Conservation (phyloP, 1,140 invertebrate genomes). For the Hycleus phaleratus region DNA sequence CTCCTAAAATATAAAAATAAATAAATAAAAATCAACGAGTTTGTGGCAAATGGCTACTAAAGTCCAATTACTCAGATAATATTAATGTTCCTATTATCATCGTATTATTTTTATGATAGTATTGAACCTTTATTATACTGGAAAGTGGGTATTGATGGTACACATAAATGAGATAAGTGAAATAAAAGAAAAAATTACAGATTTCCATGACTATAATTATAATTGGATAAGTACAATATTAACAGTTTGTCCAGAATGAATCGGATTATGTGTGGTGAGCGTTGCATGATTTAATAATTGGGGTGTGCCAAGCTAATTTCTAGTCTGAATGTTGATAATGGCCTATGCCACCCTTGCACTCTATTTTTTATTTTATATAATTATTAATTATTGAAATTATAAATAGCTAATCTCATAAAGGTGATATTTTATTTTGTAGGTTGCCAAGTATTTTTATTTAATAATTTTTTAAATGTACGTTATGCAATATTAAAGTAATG, state of each 20-base stretch:
- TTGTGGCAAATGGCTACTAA: slow-evolving; percentile 23
- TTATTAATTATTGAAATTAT: background rate
- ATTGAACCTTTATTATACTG: slow-evolving; percentile 15
- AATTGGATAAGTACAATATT: slow-evolving; percentile 13
- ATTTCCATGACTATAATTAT: slow-evolving; percentile 12
- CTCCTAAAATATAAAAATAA: slow-evolving; percentile 13
- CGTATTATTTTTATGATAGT: slow-evolving; percentile 16
- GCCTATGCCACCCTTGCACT: slow-evolving; percentile 17
- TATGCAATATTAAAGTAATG: slow-evolving; percentile 10
- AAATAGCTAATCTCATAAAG: slow-evolving; percentile 16
- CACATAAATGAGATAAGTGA: too few relatives aligned
- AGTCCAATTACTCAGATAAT: slow-evolving; percentile 25
- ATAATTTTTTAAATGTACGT: slow-evolving; percentile 15
- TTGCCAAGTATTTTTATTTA: slow-evolving; percentile 18
- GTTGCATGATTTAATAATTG: slow-evolving; percentile 7
- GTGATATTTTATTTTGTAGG: slow-evolving; percentile 24
- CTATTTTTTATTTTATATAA: slow-evolving; percentile 8
- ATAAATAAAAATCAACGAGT: slow-evolving; percentile 30
- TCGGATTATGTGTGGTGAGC: slow-evolving; percentile 5
- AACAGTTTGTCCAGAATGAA: slow-evolving; percentile 8
- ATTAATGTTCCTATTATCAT: slow-evolving; percentile 23
- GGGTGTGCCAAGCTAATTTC: slow-evolving; percentile 30
- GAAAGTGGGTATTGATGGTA: slow-evolving; percentile 7
- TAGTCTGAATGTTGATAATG: slow-evolving; percentile 25
- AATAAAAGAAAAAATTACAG: background rate